Conservation (phyloP, 2,888 invertebrate species). For the Pterobdella sp. region DNA sequence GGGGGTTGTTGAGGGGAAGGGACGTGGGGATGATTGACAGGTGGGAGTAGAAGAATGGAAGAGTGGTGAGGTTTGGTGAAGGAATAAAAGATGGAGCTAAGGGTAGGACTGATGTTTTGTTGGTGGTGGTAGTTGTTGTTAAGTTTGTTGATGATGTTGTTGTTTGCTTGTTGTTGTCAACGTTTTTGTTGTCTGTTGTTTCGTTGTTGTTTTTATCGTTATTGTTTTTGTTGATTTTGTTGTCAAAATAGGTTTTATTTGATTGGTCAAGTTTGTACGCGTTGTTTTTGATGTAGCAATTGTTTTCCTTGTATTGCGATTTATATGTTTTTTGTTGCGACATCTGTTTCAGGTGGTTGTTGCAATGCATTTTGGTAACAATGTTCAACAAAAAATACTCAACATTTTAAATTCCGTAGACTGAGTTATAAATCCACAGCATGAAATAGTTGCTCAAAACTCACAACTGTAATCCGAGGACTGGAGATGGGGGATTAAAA, state of each 20-base stretch:
- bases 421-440: too few relatives aligned
- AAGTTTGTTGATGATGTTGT: not conserved
- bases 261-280: not conserved
- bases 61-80: not conserved
- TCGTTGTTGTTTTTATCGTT: not conserved
- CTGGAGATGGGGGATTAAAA: too few relatives aligned
- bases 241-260: not conserved
- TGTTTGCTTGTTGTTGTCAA: not conserved
- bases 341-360: not conserved
- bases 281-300: not conserved
- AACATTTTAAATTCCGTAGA: not conserved
- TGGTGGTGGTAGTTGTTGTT: not conserved
- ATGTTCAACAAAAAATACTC: not conserved
- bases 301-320: not conserved
- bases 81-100: not conserved
- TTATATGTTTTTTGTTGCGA: not conserved
- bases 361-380: constrained; percentile 4
- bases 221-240: not conserved
- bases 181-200: not conserved
- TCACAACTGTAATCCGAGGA: too few relatives aligned
- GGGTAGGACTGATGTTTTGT: not conserved
- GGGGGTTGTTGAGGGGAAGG: not conserved
- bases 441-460: too few relatives aligned
- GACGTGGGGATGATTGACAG: not conserved
- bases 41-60: not conserved